Percentiles rank a stretch among this genome's conserved stretches.
Evolutionary conservation across 2,888 invertebrate genomes (phyloP).

Genomic region (Gastracanthus pulcherrimus): DNA sequence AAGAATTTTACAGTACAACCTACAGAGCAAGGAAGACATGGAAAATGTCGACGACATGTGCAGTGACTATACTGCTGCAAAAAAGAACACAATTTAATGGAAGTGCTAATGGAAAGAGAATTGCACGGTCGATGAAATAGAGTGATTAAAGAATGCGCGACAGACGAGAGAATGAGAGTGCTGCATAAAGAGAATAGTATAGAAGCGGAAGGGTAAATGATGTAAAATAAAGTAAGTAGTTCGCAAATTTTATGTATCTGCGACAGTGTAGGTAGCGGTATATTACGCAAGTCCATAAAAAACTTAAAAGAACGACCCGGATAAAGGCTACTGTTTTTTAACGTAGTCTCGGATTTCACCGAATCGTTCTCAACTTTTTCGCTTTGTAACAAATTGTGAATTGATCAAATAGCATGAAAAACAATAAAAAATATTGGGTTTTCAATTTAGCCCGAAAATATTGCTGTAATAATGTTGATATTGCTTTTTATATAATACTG

Average conservation of each 20-base stretch:
- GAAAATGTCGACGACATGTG: no score
- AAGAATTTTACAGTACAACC: no score
- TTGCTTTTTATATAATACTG: not conserved
- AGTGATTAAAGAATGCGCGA: not conserved
- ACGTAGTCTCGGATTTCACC: no score
- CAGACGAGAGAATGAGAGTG: no score
- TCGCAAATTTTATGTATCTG: no score
- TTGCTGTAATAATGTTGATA: not conserved
- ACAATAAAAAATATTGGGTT: not conserved
- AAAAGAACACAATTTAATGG: not conserved
- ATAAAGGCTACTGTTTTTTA: no score
- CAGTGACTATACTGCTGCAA: not conserved
- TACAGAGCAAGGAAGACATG: no score
- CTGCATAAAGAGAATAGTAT: not conserved
- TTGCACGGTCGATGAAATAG: not conserved
- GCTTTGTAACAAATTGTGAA: not conserved
- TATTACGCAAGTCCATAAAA: no score
- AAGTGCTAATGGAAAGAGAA: not conserved
- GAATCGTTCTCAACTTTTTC: no score
- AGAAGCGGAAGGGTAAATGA: not conserved
- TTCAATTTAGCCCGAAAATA: not conserved
- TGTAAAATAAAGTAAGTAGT: not conserved
- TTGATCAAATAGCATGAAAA: not conserved
- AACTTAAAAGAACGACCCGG: no score
- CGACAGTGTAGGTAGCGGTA: no score